Percentiles rank a stretch among this genome's conserved stretches.
phyloP scores from a whole-genome alignment of 2,888 invertebrate genomes.

The Epistrophe grossulariae region DNA sequence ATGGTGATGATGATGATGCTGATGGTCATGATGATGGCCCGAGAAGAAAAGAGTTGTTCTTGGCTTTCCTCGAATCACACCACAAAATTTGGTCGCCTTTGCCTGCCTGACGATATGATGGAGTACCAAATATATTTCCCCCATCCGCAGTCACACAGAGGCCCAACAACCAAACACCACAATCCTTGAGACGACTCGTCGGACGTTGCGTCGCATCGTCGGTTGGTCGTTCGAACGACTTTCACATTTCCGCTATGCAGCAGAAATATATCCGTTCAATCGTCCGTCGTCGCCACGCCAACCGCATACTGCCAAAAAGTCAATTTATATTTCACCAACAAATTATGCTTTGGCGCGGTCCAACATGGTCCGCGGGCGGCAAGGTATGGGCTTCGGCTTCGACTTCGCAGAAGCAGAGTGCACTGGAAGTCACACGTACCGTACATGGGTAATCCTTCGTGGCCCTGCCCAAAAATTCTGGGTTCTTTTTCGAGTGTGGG shows the following conservation, averaged over 20 bases:
- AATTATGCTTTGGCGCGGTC: constrained; percentile 68
- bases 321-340: constrained; percentile 75
- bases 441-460: constrained; percentile 75
- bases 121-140: constrained; percentile 65
- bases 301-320: constrained; percentile 61
- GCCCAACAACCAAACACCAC: constrained; percentile 14
- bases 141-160: constrained; percentile 45
- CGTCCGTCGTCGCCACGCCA: neutral
- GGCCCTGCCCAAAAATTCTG: constrained; percentile 72
- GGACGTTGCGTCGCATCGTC: neutral
- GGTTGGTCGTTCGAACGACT: constrained; percentile 42
- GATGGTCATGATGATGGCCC: constrained; percentile 62
- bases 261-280: constrained; percentile 47
- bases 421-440: constrained; percentile 74
- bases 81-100: constrained; percentile 61
- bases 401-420: constrained; percentile 69
- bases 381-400: constrained; percentile 45
- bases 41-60: constrained; percentile 44
- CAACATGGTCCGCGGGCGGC: constrained; percentile 52
- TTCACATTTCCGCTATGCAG: constrained; percentile 67
- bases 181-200: neutral
- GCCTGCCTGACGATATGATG: constrained; percentile 75
- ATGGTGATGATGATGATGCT: constrained; percentile 59
- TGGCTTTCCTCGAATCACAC: constrained; percentile 50
- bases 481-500: constrained; percentile 67